Conservation (phyloP, 2,888 invertebrate genomes). For the Eumacrocentrus americanus region DNA sequence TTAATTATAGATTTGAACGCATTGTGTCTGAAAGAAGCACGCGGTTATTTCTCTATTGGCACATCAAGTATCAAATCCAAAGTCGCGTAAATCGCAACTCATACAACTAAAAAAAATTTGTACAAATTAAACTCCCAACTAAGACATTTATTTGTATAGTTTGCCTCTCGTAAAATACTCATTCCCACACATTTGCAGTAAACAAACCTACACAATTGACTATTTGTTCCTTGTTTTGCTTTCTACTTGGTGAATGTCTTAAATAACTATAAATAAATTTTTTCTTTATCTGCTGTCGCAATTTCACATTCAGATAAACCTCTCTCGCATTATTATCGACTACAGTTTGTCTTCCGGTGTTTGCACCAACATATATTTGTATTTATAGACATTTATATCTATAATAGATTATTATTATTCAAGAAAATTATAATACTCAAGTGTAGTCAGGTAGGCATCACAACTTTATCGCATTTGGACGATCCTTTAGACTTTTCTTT, state of each 20-base stretch:
- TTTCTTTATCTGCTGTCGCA: not conserved
- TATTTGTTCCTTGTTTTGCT: not conserved
- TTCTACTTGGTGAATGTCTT: not conserved
- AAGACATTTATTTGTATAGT: not conserved
- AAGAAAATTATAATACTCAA: conserved; percentile 3
- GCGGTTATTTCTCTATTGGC: no score
- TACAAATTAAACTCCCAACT: not conserved
- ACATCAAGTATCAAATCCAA: conserved; percentile 1
- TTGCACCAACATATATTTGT: conserved; percentile 2
- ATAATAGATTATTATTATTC: not conserved
- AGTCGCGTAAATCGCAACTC: not conserved
- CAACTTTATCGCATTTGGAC: conserved; percentile 9
- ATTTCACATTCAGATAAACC: not conserved
- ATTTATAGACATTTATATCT: not conserved
- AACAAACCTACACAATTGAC: not conserved
- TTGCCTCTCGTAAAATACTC: not conserved
- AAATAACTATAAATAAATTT: not conserved
- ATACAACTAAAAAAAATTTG: not conserved
- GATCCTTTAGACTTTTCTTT: not conserved
- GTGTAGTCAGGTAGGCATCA: conserved; percentile 12
- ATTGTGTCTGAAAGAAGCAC: no score
- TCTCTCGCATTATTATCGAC: not conserved
- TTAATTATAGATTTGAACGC: not conserved
- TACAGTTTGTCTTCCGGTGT: not conserved
- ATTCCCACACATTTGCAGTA: no score